phyloP scores from a whole-genome alignment of 2,888 invertebrate genomes.

The Sinopyrophorus schimmeli region DNA sequence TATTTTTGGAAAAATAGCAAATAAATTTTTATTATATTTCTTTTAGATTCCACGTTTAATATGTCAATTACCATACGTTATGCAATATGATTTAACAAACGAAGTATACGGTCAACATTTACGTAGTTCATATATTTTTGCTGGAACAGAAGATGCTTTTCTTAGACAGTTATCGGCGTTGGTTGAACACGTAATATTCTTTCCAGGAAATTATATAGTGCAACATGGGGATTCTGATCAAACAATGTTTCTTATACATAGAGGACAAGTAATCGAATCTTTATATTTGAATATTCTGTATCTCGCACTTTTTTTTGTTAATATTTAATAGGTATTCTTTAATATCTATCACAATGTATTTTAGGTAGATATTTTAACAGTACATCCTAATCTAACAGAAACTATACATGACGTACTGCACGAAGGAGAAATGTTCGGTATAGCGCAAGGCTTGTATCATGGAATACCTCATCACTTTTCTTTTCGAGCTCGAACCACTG shows the following conservation, averaged over 20 bases:
- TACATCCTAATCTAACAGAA: conserved; percentile 57
- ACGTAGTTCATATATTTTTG: conserved; percentile 58
- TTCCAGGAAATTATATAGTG: conserved; percentile 61
- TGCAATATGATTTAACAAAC: conserved; percentile 59
- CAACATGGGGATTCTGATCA: conserved; percentile 61
- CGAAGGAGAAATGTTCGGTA: conserved; percentile 61
- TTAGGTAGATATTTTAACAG: conserved; percentile 61
- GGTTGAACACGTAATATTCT: conserved; percentile 59
- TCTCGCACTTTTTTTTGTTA: background rate
- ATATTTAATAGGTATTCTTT: background rate
- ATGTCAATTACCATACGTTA: conserved; percentile 56
- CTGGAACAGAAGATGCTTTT: conserved; percentile 57
- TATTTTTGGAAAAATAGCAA: background rate
- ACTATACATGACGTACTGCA: conserved; percentile 59
- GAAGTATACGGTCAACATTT: conserved; percentile 59
- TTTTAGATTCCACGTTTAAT: conserved; percentile 37
- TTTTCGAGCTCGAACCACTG: conserved; percentile 59
- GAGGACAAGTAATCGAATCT: conserved; percentile 55
- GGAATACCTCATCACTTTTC: conserved; percentile 61
- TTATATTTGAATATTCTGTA: background rate
- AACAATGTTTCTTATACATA: conserved; percentile 62
- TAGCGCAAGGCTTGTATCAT: conserved; percentile 60
- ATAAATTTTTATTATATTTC: conserved; percentile 1
- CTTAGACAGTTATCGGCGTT: conserved; percentile 58
- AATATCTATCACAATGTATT: conserved; percentile 4